Evolutionary conservation across 2,113 vertebrate species (phyloP), one percentile per base, ranked within the genome.

Genomic region (Erpornis zantholeuca): DNA sequence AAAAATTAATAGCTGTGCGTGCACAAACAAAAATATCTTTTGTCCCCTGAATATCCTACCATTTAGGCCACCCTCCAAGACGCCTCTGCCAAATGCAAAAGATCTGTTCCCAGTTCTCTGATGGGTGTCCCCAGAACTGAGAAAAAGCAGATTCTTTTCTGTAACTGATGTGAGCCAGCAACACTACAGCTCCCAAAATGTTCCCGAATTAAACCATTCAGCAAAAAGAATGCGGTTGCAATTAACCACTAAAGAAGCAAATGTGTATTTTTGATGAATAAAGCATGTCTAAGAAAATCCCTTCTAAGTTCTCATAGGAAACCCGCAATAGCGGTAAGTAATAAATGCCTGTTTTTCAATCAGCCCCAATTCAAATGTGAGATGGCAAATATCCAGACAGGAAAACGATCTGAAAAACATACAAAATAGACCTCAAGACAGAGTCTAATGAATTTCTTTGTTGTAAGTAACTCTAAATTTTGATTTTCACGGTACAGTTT

Each of bases 251-350:
- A 25, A 86, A 54, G 5, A 66, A 78, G 66, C 15, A 79, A 92
- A 63, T 3, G 12, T 17, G 11, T 20, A 1, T 35, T 91, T 90
- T n/a, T 57, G 8, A 66, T 21, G 3, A 73, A 69, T 56, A 53
- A 45, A 78, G 10, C 4, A 2, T 11, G 10, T 57, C 42, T 10
- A 6, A 68, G 65, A 80, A 80, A 79, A 47, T 17, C 7, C 11
- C 24, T 56, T n/a, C 27, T n/a, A 50, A 15, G 8, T 70, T 82
- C 69, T 52, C 54, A 23, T 11, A 28, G 2, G 16, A 82, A 71
- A 49, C 6, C 6, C 4, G 0, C 22, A 64, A 42, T 11, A 70
- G 11, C 9, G 6, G 1, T 19, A 70, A 82, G 24, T 10, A 79
- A 65, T 18, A 79, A 78, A 63, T 2, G 56, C 28, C 35, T 24